Evolutionary conservation across 2,113 vertebrate genomes (phyloP), one percentile per base, ranked within the genome.

Genomic region (Rallus limicola): DNA sequence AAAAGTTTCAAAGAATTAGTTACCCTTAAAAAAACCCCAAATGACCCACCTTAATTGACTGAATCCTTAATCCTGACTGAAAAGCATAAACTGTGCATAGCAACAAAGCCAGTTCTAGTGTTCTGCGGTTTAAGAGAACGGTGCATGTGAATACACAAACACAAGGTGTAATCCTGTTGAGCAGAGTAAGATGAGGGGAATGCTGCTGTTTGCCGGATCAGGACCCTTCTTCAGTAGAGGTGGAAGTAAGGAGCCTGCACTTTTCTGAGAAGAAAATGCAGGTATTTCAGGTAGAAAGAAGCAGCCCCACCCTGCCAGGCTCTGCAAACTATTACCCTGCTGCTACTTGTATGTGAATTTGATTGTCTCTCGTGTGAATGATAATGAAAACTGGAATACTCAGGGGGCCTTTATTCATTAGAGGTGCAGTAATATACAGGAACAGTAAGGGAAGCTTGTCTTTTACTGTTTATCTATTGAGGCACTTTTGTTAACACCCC

Each of bases 361-460:
- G 87, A 91, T 94, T 95, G 75, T 91, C 79, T 95, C 58, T 16
- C 88, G 53, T 95, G 83, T 80, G 92, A 95, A 92, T 72, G 83
- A 62, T 86, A 89, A 97, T 93, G 90, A 92, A 97, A 97, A 75
- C 64, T 60, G 79, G 87, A 96, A 91, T 75, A 78, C 92, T 90
- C 78, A 69, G 82, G 62, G 77, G 88, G 46, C 16, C 6, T 23
- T 92, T 93, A 69, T 67, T 84, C 15, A 10, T 56, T 92, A 94
- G 44, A 81, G 28, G 23, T 82, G 16, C 42, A 34, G 16, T 75
- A 91, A 94, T 46, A 58, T 25, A 60, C 11, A 72, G 42, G 31
- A 46, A 11, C 28, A 67, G 14, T 33, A 78, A 76, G 50, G 80
- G 55, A 83, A 93, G 25, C 29, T 82, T 93, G 9, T 55, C 13